These are phyloP conservation scores for Baccha elongata DNA, from an alignment of 2,888 invertebrate species.

Conservation along the genomic window DNA sequence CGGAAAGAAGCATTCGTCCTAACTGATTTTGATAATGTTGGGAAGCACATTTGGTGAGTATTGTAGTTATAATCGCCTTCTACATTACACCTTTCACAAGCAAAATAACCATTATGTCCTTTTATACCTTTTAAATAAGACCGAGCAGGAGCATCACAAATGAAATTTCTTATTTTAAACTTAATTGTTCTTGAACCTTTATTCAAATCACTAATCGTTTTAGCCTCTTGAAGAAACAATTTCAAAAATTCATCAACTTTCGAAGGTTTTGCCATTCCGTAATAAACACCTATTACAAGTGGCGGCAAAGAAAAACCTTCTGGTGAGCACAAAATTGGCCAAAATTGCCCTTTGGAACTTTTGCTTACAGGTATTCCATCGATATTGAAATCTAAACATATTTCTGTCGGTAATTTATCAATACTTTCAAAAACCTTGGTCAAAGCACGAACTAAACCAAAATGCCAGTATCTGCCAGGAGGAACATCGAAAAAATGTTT, in stretches of 20 bases:
- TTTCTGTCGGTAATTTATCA: background rate
- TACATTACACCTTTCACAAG: background rate
- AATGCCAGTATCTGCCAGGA: constrained; percentile 12
- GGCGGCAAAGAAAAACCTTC: constrained; percentile 8
- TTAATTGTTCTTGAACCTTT: background rate
- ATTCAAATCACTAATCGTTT: background rate
- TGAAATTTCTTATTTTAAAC: constrained; percentile 12
- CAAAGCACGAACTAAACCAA: background rate
- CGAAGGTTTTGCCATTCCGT: background rate
- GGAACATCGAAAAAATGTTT: constrained; percentile 7
- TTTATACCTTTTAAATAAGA: constrained; percentile 13
- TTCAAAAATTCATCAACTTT: constrained; percentile 1
- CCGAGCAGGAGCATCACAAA: constrained; percentile 19
- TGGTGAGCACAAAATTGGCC: constrained; percentile 14
- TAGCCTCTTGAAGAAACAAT: constrained; percentile 2
- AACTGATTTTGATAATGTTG: constrained; percentile 15
- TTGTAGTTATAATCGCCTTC: constrained; percentile 3
- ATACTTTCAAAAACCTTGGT: constrained; percentile 7
- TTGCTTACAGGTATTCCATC: too few relatives aligned
- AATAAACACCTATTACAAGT: constrained; percentile 15
- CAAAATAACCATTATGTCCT: constrained; percentile 15
- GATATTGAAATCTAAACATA: background rate
- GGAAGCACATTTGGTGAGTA: constrained; percentile 8
- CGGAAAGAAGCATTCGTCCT: constrained; percentile 1
- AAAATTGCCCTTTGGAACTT: constrained; percentile 5